Conservation (phyloP, 2,888 invertebrate genomes). For the Andrena chrysosceles region DNA sequence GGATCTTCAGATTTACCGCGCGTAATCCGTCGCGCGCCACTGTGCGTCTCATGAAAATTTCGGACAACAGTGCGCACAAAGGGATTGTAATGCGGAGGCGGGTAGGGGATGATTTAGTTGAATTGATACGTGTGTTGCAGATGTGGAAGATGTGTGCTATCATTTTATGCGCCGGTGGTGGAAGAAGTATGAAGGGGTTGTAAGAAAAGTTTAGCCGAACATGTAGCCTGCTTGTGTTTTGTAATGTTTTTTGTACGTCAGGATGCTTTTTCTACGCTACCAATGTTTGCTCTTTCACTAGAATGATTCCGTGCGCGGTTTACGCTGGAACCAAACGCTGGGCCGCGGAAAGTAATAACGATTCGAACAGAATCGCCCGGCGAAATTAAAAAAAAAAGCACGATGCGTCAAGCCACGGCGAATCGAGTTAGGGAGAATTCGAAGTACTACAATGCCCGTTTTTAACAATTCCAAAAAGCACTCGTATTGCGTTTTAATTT, state of each 20-base stretch:
- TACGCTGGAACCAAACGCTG: neutral
- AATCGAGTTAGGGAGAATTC: conserved; percentile 39
- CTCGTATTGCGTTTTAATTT: conserved; percentile 41
- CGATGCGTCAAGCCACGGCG: neutral
- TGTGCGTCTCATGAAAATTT: conserved; percentile 9
- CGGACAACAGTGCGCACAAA: neutral
- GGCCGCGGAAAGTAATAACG: conserved; percentile 14
- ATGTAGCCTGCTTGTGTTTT: too few species aligned
- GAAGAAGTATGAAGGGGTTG: too few species aligned
- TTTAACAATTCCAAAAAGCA: conserved; percentile 13
- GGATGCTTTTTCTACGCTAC: conserved; percentile 18
- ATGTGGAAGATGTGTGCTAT: too few species aligned
- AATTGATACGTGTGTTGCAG: conserved; percentile 10
- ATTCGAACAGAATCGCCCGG: conserved; percentile 10
- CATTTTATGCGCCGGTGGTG: too few species aligned
- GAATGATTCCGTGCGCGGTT: neutral
- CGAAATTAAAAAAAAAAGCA: conserved; percentile 19
- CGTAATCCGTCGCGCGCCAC: conserved; percentile 72
- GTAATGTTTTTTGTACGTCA: neutral
- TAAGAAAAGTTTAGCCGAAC: too few species aligned
- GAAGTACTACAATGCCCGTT: neutral
- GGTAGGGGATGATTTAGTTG: neutral
- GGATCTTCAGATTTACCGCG: conserved; percentile 72
- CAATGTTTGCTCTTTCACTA: conserved; percentile 3
- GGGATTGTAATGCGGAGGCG: neutral